Evolutionary conservation across 1,140 invertebrate species (phyloP), one percentile per base, ranked within the genome.

Genomic region (Phenacoccus solenopsis): DNA sequence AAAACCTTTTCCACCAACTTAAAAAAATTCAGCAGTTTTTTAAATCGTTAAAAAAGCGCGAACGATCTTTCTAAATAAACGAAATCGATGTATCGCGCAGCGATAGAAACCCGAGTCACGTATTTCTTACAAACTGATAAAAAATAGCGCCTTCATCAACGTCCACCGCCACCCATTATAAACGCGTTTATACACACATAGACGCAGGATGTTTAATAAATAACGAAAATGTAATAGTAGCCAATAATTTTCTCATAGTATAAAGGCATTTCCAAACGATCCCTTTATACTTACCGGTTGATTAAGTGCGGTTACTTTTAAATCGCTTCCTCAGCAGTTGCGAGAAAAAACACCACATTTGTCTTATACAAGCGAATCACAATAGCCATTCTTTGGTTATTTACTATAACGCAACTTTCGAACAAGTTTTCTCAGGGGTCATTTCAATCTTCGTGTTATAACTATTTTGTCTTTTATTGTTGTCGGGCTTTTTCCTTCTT

Each of bases 261-360:
- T 49, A 49, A 49, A 49, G 20, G 38, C 13, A 10, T 5, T 13
- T 16, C 20, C 5, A 16, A 49, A 49, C 38, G 38, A 49, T 49
- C 38, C 38, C 16, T n/a, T 49, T 16, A 49, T n/a, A 49, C 12
- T 49, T 49, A 49, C 38, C 38, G 38, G 38, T 49, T 49, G 38
- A 49, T 49, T 49, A 49, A 49, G 38, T 49, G 38, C 38, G 38
- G 38, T 49, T 49, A 49, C 38, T 49, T 49, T 49, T 49, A 49
- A 49, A 49, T 49, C 38, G 38, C 38, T 49, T 49, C 38, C 20
- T 49, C 38, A 49, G 38, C 38, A 49, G 38, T 49, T 49, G 38
- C 30, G 20, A 49, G 38, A 49, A 49, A 49, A 49, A 49, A 49
- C 38, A 49, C 38, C 38, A 49, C 38, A 49, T 49, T 49, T 49